Evolutionary conservation across 2,113 vertebrate genomes (phyloP).

Genomic region (Colistium nudipinnis): DNA sequence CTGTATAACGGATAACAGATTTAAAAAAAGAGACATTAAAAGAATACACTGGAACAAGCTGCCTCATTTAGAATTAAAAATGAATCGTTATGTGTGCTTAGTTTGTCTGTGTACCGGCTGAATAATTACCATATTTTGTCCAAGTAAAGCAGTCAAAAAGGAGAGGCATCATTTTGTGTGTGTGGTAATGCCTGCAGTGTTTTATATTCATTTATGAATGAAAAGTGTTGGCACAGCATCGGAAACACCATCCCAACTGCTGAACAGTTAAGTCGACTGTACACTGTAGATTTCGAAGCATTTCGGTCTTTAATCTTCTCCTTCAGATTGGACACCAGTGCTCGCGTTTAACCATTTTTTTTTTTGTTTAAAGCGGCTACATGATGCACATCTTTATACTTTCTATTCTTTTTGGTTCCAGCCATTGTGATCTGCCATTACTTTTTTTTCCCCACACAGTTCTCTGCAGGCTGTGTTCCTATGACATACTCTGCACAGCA

Average conservation of each 20-base stretch:
- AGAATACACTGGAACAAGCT: too few relatives aligned
- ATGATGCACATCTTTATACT: constrained; percentile 37
- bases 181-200: neutral
- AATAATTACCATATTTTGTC: neutral
- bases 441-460: constrained; percentile 52
- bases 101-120: neutral
- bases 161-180: neutral
- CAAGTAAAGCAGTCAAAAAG: neutral
- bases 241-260: constrained; percentile 7
- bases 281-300: neutral
- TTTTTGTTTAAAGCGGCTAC: constrained; percentile 56
- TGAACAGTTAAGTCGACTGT: neutral
- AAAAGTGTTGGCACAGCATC: neutral
- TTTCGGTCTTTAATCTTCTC: constrained; percentile 36
- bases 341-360: constrained; percentile 49
- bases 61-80: too few relatives aligned
- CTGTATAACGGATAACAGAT: too few relatives aligned
- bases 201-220: constrained; percentile 23
- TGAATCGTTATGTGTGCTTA: too few relatives aligned
- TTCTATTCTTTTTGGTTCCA: constrained; percentile 50
- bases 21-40: too few relatives aligned
- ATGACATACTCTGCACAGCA: constrained; percentile 52
- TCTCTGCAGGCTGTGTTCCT: constrained; percentile 65
- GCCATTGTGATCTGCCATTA: constrained; percentile 57
- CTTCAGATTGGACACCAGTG: constrained; percentile 47